A percentile compares a stretch with the other conserved stretches of the same genome.
These are phyloP conservation scores for Lagodon rhomboides DNA, from an alignment of 2,797 vertebrate species.

Conservation along the genomic window DNA sequence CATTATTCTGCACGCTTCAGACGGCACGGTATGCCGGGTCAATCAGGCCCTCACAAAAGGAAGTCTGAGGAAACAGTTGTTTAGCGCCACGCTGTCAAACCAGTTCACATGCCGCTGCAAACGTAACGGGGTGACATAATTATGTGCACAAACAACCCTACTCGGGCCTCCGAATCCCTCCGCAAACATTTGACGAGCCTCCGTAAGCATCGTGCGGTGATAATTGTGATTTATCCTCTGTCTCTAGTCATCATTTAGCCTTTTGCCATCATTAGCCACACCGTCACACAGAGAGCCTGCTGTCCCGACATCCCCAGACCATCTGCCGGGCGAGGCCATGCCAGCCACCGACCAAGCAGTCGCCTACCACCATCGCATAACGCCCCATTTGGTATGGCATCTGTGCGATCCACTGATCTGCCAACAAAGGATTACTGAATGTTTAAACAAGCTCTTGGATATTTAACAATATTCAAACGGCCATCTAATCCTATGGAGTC, in stretches of 20 bases:
- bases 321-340: constrained; percentile 69
- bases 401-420: constrained; percentile 66
- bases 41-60: not conserved
- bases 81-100: constrained; percentile 14
- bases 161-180: constrained; percentile 44
- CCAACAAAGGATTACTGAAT: constrained; percentile 68
- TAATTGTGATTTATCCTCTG: constrained; percentile 65
- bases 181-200: constrained; percentile 59
- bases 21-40: constrained; percentile 12
- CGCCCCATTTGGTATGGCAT: constrained; percentile 71
- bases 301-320: constrained; percentile 70
- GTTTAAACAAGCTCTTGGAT: constrained; percentile 67
- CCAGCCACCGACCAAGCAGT: constrained; percentile 61
- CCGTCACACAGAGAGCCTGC: constrained; percentile 70
- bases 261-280: constrained; percentile 75
- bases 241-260: constrained; percentile 72
- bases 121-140: constrained; percentile 30
- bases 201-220: constrained; percentile 41
- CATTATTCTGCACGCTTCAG: constrained; percentile 7
- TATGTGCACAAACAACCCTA: constrained; percentile 49
- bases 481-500: constrained; percentile 49
- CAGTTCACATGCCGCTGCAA: constrained; percentile 2
- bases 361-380: constrained; percentile 55
- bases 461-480: constrained; percentile 61
- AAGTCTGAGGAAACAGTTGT: constrained; percentile 15